phyloP scores from a whole-genome alignment of 2,797 vertebrate species.

The Sebastes itinus region DNA sequence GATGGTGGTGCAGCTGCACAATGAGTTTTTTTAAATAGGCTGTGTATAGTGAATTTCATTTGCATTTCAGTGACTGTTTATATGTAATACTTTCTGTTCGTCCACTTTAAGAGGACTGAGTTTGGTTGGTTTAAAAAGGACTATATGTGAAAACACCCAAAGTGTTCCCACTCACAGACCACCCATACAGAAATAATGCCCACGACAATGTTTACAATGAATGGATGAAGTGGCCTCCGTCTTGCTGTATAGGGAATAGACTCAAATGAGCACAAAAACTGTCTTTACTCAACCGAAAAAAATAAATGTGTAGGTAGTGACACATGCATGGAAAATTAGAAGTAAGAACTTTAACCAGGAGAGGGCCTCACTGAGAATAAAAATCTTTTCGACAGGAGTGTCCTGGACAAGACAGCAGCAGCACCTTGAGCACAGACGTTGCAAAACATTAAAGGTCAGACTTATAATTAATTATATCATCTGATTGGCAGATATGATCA shows the following conservation, averaged over 20 bases:
- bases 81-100: too few relatives aligned
- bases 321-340: background rate
- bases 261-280: background rate
- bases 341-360: slow-evolving; percentile 6
- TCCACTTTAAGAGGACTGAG: too few relatives aligned
- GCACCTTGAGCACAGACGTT: background rate
- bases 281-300: background rate
- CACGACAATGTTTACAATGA: background rate
- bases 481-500: background rate
- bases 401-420: background rate
- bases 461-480: background rate
- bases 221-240: background rate
- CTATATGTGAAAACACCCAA: too few relatives aligned
- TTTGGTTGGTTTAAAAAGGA: too few relatives aligned
- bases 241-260: background rate
- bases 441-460: background rate
- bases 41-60: too few relatives aligned
- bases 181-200: background rate
- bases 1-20: too few relatives aligned
- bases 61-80: too few relatives aligned
- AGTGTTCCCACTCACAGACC: background rate
- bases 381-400: background rate
- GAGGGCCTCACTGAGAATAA: slow-evolving; percentile 17
- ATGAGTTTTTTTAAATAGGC: too few relatives aligned
- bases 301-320: background rate